Evolutionary conservation across 1,140 invertebrate genomes (phyloP).

Genomic region (Adelges cooleyi): DNA sequence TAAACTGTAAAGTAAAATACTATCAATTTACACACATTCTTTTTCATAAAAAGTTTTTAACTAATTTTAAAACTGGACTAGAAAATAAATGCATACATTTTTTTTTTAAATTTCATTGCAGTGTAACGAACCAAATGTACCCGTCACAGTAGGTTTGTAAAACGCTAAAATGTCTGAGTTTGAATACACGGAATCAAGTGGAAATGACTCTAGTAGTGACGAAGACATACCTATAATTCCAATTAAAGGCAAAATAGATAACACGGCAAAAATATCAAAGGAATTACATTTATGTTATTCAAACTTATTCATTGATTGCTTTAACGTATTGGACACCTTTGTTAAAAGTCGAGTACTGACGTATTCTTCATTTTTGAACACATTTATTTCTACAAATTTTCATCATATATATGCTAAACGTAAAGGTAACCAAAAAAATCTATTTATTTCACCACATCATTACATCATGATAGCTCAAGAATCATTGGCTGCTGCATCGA

Average conservation of each 20-base stretch:
- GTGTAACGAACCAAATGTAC: no score
- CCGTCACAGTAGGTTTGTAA: no score
- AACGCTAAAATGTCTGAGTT: slow-evolving; percentile 12
- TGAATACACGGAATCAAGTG: not conserved
- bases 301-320: not conserved
- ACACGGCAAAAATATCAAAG: not conserved
- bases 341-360: not conserved
- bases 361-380: not conserved
- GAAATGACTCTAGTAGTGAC: not conserved
- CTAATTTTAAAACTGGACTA: no score
- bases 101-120: no score
- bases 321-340: not conserved
- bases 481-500: not conserved
- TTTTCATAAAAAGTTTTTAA: no score
- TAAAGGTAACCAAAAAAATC: not conserved
- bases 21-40: no score
- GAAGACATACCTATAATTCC: not conserved
- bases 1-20: no score
- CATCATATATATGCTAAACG: slow-evolving; percentile 1
- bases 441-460: not conserved
- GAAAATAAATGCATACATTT: no score
- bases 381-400: not conserved
- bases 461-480: not conserved
- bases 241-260: not conserved
- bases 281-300: not conserved